Evolutionary conservation across 2,797 vertebrate species (phyloP).

Genomic region (Distichodus sexfasciatus): DNA sequence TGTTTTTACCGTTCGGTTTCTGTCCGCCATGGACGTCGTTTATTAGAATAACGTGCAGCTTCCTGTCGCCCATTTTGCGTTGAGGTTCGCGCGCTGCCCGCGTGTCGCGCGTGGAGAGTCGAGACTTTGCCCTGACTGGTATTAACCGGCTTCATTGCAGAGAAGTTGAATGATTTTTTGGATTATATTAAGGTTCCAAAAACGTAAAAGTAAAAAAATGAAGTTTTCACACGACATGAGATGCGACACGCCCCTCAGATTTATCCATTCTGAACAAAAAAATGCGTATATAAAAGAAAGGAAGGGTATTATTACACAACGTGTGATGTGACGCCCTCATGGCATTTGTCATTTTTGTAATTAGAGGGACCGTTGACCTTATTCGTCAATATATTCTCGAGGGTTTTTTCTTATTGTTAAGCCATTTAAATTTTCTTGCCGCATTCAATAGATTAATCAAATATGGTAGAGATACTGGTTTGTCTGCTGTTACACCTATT

Average conservation of each 20-base stretch:
- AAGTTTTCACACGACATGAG: too few relatives aligned
- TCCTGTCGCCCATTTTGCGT: conserved; percentile 48
- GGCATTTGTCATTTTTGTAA: not conserved
- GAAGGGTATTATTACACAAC: not conserved
- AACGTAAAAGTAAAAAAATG: too few relatives aligned
- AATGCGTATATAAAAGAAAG: not conserved
- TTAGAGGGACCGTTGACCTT: too few relatives aligned
- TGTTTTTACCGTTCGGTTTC: too few relatives aligned
- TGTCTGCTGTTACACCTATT: too few relatives aligned
- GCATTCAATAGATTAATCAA: not conserved
- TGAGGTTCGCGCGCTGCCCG: not conserved
- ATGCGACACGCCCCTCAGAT: not conserved
- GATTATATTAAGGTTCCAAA: too few relatives aligned
- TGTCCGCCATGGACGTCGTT: too few relatives aligned
- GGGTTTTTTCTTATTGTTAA: not conserved
- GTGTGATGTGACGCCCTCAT: not conserved
- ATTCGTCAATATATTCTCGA: not conserved
- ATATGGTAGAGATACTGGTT: too few relatives aligned
- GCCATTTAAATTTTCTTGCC: not conserved
- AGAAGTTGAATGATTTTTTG: too few relatives aligned
- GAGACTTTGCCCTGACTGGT: conserved; percentile 12
- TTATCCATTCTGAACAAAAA: not conserved
- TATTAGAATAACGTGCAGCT: not conserved
- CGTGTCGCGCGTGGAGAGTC: not conserved
- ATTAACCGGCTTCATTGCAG: too few relatives aligned